Base-by-base conservation (phyloP, 2,113 vertebrate genomes). In the Tachycineta bicolor region DNA sequence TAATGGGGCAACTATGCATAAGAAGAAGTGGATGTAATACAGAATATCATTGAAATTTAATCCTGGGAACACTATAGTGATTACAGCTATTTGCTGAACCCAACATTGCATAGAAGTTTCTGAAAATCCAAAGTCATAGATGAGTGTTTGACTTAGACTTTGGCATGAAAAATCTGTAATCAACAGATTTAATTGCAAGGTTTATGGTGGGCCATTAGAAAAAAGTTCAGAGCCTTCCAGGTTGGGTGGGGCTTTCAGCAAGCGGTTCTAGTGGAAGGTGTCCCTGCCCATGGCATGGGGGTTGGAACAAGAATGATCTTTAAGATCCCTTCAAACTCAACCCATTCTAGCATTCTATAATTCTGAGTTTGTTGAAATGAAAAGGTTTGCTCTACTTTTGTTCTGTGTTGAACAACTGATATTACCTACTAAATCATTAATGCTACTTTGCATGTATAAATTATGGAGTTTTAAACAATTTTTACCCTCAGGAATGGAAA, bases 401-500 rank as follows among this genome's bases (percentile, higher is more conserved):
- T 56, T 78, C 25, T 53, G 17, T 14, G 28, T 33, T 56, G 60
- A 85, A 68, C 56, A 1, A 1, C 39, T 90, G 46, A 53, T 76
- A 26, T 43, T 59, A 56, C 50, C 82, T 53, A 58, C 17, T 79
- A 77, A 91, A 80, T 64, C 18, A 43, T 90, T 73, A 80, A 50
- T 86, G 87, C 63, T 67, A 60, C 24, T 90, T 92, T 77, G 68
- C 50, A 12, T 80, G 24, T 39, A n/a, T 55, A 70, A 93, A 87
- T 78, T 55, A 70, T 11, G 33, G 22, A 34, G 5, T 47, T 93
- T 87, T 5, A 87, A 91, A 47, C 58, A 41, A 23, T 78, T 83
- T 74, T 89, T 81, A 49, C n/a, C 24, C 79, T 56, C 80, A 67
- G 68, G 63, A 90, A 69, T 81, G 43, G 43, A 86, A 88, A 92